These are phyloP conservation scores for Drosophila siamana DNA, from an alignment of 2,888 invertebrate genomes.

Conservation along the genomic window DNA sequence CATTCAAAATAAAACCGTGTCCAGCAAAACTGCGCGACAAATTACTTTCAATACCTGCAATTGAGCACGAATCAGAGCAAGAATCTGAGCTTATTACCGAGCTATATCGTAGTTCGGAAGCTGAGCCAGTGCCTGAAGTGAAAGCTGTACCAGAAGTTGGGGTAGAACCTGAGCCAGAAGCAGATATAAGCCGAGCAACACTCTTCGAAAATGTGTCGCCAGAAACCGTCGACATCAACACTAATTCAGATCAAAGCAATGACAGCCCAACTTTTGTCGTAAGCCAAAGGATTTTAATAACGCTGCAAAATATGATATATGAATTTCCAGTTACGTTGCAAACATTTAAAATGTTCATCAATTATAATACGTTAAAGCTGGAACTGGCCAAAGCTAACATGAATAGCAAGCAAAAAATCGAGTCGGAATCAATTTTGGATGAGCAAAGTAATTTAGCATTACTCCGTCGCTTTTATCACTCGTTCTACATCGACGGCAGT, in stretches of 20 bases:
- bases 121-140: not conserved
- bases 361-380: slow-evolving; percentile 20
- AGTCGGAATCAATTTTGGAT: not conserved
- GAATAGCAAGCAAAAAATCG: too few species aligned
- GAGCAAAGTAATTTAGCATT: slow-evolving; percentile 1
- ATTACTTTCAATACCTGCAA: slow-evolving; percentile 8
- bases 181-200: not conserved
- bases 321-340: slow-evolving; percentile 51
- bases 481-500: slow-evolving; percentile 31
- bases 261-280: not conserved
- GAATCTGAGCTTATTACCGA: not conserved
- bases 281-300: slow-evolving; percentile 27
- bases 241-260: not conserved
- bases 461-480: slow-evolving; percentile 31
- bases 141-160: not conserved
- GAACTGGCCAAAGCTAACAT: slow-evolving; percentile 13
- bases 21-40: slow-evolving; percentile 23
- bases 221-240: not conserved
- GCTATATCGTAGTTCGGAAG: not conserved
- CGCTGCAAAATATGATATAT: slow-evolving; percentile 15
- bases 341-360: slow-evolving; percentile 39
- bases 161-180: not conserved
- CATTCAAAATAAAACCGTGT: slow-evolving; percentile 39
- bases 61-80: not conserved
- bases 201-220: not conserved